phyloP scores from a whole-genome alignment of 1,140 invertebrate species.

The Aleiodes sp. region DNA sequence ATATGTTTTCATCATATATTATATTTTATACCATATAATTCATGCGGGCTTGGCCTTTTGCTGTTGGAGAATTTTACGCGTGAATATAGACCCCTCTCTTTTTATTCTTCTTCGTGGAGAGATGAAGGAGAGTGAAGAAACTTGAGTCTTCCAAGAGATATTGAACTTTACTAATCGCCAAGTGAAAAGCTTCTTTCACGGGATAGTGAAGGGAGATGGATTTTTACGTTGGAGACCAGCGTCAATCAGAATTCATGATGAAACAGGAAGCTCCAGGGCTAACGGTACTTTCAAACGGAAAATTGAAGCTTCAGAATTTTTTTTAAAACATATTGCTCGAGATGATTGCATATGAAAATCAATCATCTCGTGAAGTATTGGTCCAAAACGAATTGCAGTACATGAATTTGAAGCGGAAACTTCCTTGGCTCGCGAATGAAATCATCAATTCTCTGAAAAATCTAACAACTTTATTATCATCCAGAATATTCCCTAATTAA shows the following conservation, averaged over 20 bases:
- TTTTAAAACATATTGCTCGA: no score
- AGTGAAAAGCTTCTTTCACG: neutral
- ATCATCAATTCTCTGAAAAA: neutral
- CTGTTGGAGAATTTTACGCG: neutral
- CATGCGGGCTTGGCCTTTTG: neutral
- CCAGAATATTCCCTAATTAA: neutral
- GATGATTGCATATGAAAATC: no score
- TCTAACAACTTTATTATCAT: neutral
- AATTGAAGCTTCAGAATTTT: neutral
- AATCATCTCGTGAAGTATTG: no score
- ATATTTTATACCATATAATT: neutral
- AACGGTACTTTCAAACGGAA: no score
- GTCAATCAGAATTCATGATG: slow-evolving; percentile 1
- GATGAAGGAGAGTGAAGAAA: neutral
- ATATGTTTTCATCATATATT: no score
- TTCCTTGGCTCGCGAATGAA: no score
- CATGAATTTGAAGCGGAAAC: no score
- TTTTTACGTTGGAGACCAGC: neutral
- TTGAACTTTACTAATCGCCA: slow-evolving; percentile 6
- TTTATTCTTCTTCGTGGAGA: neutral
- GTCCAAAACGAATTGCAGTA: no score
- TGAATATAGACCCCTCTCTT: neutral
- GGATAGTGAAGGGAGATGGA: neutral
- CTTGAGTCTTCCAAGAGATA: neutral
- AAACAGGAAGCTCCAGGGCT: neutral